phyloP scores from a whole-genome alignment of 2,113 vertebrate genomes.

The Clarias batrachus region DNA sequence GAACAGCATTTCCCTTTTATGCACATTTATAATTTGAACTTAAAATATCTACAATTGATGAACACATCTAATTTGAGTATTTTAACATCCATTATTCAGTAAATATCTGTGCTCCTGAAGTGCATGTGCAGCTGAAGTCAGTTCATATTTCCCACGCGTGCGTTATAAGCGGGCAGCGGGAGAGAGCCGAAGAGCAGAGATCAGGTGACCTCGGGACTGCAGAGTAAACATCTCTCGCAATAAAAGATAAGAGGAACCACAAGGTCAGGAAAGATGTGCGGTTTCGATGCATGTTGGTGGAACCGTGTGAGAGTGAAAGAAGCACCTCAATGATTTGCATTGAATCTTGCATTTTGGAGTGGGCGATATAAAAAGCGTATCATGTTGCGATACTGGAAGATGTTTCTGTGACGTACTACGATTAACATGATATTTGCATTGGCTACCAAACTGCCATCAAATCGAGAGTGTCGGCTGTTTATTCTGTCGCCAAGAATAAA shows the following conservation, averaged over 20 bases:
- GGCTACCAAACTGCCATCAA: not conserved
- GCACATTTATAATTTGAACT: not conserved
- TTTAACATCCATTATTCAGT: not conserved
- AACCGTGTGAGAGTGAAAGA: not conserved
- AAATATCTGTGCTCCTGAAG: not conserved
- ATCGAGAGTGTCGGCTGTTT: not conserved
- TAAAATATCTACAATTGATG: not conserved
- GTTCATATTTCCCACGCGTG: not conserved
- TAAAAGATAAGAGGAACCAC: slow-evolving; percentile 6
- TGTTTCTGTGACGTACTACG: not conserved
- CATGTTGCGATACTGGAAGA: not conserved
- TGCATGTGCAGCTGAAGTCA: not conserved
- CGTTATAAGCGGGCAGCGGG: not conserved
- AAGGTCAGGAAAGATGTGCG: not conserved
- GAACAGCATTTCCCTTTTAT: not conserved
- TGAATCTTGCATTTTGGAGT: not conserved
- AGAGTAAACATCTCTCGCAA: not conserved
- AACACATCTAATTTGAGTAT: not conserved
- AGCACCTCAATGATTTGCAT: not conserved
- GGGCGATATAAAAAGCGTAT: not conserved
- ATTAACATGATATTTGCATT: not conserved
- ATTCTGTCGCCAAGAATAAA: not conserved
- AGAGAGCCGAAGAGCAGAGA: not conserved
- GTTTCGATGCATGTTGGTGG: not conserved
- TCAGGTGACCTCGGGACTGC: slow-evolving; percentile 16